Percentiles rank a stretch among this genome's conserved stretches.
Evolutionary conservation across 2,797 vertebrate genomes (phyloP).

Genomic region (Orientallactaga sibirica): DNA sequence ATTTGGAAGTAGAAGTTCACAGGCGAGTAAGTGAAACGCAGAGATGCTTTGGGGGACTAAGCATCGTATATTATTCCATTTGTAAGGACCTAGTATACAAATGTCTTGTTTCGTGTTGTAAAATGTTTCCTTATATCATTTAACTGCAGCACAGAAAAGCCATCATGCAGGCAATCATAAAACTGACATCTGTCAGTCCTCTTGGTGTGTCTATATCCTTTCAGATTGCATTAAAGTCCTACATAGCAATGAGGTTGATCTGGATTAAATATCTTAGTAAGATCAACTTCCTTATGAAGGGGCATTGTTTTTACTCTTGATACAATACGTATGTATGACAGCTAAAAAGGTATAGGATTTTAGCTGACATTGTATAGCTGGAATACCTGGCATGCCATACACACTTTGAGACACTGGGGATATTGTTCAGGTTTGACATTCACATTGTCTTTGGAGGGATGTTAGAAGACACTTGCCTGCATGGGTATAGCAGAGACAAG

Average conservation of each 20-base stretch:
- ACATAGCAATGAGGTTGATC: not conserved
- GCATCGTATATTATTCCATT: not conserved
- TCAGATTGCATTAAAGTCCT: not conserved
- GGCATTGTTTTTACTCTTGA: not conserved
- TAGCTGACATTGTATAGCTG: not conserved
- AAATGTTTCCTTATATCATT: not conserved
- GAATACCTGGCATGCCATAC: not conserved
- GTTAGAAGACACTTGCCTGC: not conserved
- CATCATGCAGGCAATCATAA: not conserved
- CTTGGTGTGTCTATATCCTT: not conserved
- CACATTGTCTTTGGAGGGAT: not conserved
- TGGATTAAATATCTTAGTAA: not conserved
- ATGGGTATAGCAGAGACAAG: not conserved
- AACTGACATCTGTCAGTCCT: not conserved
- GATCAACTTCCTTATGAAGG: not conserved
- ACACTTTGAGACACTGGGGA: not conserved
- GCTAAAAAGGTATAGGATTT: not conserved
- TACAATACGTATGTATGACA: not conserved
- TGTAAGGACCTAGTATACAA: not conserved
- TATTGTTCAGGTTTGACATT: not conserved
- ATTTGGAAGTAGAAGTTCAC: too few species aligned
- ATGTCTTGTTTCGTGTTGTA: not conserved
- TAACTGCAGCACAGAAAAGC: not conserved
- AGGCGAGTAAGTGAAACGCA: too few species aligned
- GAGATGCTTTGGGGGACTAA: too few species aligned